Evolutionary conservation across 1,140 invertebrate genomes (phyloP).

Genomic region (Tribolium castaneum): DNA sequence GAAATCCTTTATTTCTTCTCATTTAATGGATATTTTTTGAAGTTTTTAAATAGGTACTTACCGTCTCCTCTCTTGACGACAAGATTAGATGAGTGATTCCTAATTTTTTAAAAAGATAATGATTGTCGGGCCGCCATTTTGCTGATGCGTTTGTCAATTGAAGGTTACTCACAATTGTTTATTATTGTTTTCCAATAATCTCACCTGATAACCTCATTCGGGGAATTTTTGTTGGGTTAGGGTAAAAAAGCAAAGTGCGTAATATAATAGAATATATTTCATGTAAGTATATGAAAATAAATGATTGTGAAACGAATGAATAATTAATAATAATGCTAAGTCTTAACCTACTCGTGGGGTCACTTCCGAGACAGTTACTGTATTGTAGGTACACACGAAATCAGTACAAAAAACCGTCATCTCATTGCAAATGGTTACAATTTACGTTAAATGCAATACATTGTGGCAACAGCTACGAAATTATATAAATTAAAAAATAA

Average conservation of each 20-base stretch:
- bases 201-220: not conserved
- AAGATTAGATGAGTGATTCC: not conserved
- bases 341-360: constrained; percentile 20
- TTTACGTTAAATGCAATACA: constrained; percentile 14
- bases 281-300: constrained; percentile 28
- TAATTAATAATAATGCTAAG: constrained; percentile 15
- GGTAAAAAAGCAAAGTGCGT: not conserved
- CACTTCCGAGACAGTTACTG: not conserved
- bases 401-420: constrained; percentile 15
- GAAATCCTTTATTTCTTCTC: no score
- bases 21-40: no score
- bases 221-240: not conserved
- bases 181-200: not conserved
- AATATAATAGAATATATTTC: constrained; percentile 11
- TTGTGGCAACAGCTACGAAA: constrained; percentile 22
- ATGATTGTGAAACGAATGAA: constrained; percentile 12
- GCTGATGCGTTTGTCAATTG: not conserved
- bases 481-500: constrained; percentile 37
- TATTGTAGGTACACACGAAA: constrained; percentile 6
- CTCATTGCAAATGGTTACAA: constrained; percentile 26
- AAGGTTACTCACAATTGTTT: not conserved
- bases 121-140: no score
- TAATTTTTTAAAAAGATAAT: not conserved
- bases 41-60: no score
- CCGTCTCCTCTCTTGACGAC: not conserved